Base-by-base conservation (phyloP, 2,888 invertebrate species). In the Chrysolina haemoptera region DNA sequence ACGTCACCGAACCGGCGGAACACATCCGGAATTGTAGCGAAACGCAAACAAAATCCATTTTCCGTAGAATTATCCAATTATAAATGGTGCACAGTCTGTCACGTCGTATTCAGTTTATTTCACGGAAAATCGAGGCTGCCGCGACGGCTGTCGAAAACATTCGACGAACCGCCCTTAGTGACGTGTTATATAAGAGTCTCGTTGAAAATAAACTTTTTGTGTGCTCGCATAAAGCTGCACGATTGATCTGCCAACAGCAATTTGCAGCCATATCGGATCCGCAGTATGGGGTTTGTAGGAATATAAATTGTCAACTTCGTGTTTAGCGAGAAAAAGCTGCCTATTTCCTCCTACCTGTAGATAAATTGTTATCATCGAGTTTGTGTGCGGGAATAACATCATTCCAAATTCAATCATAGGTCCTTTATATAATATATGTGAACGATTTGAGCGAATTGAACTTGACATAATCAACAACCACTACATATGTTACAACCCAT, bases 161-260 rank as follows among this genome's bases (percentile, higher is more conserved):
- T 53, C 67, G 14, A 43, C 53, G 53, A 59, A 35, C 65, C 18
- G 46, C 43, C 35, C 27, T 59, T 59, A 35, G n/a, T 16, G 59
- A 59, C 59, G 59, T 35, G n/a, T 35, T 27, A n/a, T 27, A 22
- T 59, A 14, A 27, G 59, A 59, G 35, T 59, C 27, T 35, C 27
- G 59, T n/a, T 27, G 35, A 35, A 59, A 59, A 59, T 59, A 35
- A 59, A 59, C 59, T 59, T 59, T 59, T 59, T 59, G 59, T 59
- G 59, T 59, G 59, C 53, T 20, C 14, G 43, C 43, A 43, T 43
- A 84, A 83, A 81, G 80, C 83, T 75, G 78, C 81, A 78, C 81
- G 83, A 86, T 85, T 85, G 86, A 85, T 84, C 86, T 86, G 86
- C 84, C 86, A 85, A 80, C 81, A 84, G 83, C 86, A 86, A 86